Evolutionary conservation across 2,113 vertebrate genomes (phyloP), one percentile per base, ranked within the genome.

Genomic region (Electrona antarctica): DNA sequence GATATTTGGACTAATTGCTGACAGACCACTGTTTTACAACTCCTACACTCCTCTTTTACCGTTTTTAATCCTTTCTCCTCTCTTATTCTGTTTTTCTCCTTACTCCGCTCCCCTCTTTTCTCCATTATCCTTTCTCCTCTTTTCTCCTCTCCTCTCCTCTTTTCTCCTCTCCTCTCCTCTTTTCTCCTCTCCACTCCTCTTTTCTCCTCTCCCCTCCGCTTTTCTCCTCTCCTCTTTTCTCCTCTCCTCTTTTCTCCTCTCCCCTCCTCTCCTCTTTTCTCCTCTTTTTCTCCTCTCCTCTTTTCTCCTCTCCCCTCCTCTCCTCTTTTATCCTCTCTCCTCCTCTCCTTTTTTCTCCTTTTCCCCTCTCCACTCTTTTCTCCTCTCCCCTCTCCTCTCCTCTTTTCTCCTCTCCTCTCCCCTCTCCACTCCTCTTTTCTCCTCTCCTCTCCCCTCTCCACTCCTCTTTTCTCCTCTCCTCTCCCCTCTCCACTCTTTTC

Each of bases 401-500:
- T 21, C n/a, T n/a, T n/a, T n/a, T n/a, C 21, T 21, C 21, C 21
- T 2, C 21, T 21, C 21, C 21, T 21, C 21, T 21, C 21, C 2
- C 21, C 21, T 21, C 21, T 21, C 21, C 21, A 1, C 21, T 2
- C 21, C 21, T 21, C 21, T 21, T 21, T 21, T 21, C 21, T 21
- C 21, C 21, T 21, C 21, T 21, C 21, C 21, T 21, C 21, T 21
- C 21, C 21, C 21, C 21, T 21, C 21, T 21, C n/a, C n/a, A n/a
- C n/a, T n/a, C n/a, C n/a, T n/a, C n/a, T n/a, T n/a, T n/a, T n/a
- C n/a, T n/a, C n/a, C n/a, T n/a, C 64, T 7, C 7, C 29, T 69
- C 21, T 57, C 6, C 15, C 6, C 6, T 76, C 33, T 21, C n/a
- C 21, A 21, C 33, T 28, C 8, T 80, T n/a, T n/a, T n/a, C 64